Percentiles rank a stretch among this genome's conserved stretches.
phyloP scores from a whole-genome alignment of 2,113 vertebrate genomes.

The Vireo altiloquus region DNA sequence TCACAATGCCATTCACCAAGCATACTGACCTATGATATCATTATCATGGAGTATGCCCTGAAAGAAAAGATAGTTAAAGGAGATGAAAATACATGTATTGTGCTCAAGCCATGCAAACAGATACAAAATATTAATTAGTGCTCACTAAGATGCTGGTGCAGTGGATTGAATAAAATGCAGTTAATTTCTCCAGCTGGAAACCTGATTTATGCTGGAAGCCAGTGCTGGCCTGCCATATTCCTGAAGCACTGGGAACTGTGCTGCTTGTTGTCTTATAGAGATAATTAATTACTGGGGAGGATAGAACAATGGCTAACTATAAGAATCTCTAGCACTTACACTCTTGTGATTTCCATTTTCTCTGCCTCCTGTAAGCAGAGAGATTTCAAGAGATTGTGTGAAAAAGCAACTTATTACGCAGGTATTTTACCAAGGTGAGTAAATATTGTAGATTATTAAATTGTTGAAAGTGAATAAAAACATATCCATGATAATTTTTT shows the following conservation, averaged over 20 bases:
- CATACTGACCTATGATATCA: neutral
- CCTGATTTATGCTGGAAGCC: neutral
- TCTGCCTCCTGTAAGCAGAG: neutral
- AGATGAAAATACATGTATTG: neutral
- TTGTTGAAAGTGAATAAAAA: neutral
- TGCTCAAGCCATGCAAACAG: neutral
- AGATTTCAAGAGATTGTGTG: neutral
- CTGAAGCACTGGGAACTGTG: neutral
- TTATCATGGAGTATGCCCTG: neutral
- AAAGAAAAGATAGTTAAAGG: neutral
- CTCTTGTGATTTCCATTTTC: neutral
- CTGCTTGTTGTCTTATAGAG: neutral
- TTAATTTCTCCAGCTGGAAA: neutral
- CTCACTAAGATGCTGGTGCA: neutral
- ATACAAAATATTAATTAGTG: neutral
- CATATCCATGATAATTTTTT: neutral
- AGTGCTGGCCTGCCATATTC: neutral
- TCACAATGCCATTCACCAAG: rapidly evolving
- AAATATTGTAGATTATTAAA: neutral
- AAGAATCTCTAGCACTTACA: neutral
- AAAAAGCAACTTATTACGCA: neutral
- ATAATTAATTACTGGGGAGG: neutral
- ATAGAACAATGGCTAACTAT: neutral
- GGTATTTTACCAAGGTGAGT: neutral
- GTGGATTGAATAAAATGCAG: neutral